Evolutionary conservation across 2,888 invertebrate species (phyloP), one percentile per base, ranked within the genome.

Genomic region (Agonopterix heracliana): DNA sequence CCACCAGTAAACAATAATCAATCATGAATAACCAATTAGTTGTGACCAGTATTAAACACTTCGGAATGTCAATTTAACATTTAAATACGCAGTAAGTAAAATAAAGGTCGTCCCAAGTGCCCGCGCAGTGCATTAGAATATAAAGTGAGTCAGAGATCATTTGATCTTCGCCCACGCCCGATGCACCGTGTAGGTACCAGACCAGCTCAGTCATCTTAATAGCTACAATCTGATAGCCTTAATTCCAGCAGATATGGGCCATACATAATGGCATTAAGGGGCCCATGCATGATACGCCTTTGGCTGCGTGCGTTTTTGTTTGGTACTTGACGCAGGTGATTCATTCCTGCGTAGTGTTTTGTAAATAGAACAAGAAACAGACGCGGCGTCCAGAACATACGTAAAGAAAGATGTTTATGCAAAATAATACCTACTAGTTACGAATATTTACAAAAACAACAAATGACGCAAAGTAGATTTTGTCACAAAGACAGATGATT

Each of bases 121-220:
- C 59, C 57, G 54, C 52, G 51, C 54, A 52, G 53, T 59, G 64
- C 60, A 59, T 61, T 65, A 63, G 63, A 63, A 61, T 61, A 58
- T 56, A 52, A 51, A 52, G 53, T 62, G 66, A 68, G 53, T 73
- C 72, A 72, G 56, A 56, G 51, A 48, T 52, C 48, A 53, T 47
- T 52, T 61, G 54, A 63, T 64, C 56, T 10, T 34, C 70, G 66
- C 76, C 74, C 70, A 76, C 75, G 59, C 56, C 56, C 53, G 47
- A 45, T 53, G 53, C 54, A 51, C 54, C 57, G 62, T 61, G 60
- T 51, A 9, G 35, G 9, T 38, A 2, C 2, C 13, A 13, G 64
- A 17, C 26, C 26, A 26, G 26, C 26, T 26, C 5, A 59, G 58
- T 56, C 59, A 62, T 55, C 53, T 60, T 61, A 65, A 61, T 61